phyloP scores from a whole-genome alignment of 2,113 vertebrate genomes.

The Catagonus wagneri region DNA sequence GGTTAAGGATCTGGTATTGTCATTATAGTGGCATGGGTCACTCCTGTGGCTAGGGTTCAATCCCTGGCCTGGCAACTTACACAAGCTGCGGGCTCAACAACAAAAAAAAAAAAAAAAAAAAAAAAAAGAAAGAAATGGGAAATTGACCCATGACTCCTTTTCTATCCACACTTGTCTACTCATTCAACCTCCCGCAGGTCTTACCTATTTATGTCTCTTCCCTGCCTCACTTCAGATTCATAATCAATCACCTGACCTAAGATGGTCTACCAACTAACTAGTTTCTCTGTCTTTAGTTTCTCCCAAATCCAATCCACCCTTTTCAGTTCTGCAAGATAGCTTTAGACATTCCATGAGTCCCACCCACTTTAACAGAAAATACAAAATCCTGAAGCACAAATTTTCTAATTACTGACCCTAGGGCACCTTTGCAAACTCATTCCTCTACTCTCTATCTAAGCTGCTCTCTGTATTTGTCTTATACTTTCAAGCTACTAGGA shows the following conservation, averaged over 20 bases:
- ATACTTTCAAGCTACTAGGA: background rate
- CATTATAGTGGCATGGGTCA: too few species aligned
- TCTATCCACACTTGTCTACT: background rate
- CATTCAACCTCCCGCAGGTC: background rate
- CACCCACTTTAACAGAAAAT: conserved; percentile 5
- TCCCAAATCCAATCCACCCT: background rate
- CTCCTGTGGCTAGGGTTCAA: too few species aligned
- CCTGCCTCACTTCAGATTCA: background rate
- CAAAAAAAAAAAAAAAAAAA: too few species aligned
- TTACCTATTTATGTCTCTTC: conserved; percentile 3
- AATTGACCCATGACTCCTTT: background rate
- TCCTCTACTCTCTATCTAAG: background rate
- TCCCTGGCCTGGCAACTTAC: too few species aligned
- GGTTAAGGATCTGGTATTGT: too few species aligned
- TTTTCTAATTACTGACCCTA: conserved; percentile 1
- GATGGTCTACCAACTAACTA: background rate
- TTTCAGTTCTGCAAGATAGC: background rate
- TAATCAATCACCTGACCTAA: background rate
- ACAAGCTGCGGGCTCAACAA: too few species aligned
- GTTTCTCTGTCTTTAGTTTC: conserved; percentile 1
- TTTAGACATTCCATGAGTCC: background rate
- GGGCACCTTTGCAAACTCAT: background rate
- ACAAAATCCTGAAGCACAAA: background rate
- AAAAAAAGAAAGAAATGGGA: background rate
- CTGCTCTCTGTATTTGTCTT: background rate